Conservation (phyloP, 2,113 vertebrate species). For the Paraplagusia blochii region DNA sequence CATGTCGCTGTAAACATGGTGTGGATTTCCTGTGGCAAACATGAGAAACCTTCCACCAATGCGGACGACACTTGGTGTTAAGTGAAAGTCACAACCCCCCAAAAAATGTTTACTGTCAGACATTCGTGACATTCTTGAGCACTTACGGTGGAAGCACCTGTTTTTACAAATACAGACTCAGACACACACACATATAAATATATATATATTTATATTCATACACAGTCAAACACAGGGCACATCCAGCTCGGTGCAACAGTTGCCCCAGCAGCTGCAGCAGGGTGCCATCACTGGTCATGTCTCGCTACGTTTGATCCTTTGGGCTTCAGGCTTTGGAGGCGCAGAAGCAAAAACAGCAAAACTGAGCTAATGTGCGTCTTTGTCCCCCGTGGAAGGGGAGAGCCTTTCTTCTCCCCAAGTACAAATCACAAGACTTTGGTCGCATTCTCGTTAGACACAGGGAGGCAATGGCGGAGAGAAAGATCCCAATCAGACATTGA, state of each 20-base stretch:
- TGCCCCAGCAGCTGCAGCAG: conserved; percentile 61
- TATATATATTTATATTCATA: background rate
- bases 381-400: conserved; percentile 71
- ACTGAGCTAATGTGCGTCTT: conserved; percentile 80
- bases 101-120: conserved; percentile 32
- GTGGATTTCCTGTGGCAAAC: conserved; percentile 45
- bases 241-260: conserved; percentile 39
- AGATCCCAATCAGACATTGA: conserved; percentile 79
- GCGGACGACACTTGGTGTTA: conserved; percentile 29
- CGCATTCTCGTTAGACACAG: conserved; percentile 69
- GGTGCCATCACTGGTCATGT: conserved; percentile 64
- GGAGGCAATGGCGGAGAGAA: conserved; percentile 72
- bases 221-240: conserved; percentile 4
- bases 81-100: conserved; percentile 7
- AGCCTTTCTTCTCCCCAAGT: conserved; percentile 73
- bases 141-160: conserved; percentile 40
- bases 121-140: conserved; percentile 17
- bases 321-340: conserved; percentile 54
- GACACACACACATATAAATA: conserved; percentile 4
- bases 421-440: conserved; percentile 76
- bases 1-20: background rate
- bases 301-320: conserved; percentile 74
- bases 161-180: conserved; percentile 27
- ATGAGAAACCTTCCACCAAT: conserved; percentile 39
- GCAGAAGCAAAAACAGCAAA: conserved; percentile 73